A percentile compares a stretch with the other conserved stretches of the same genome.
These are phyloP conservation scores for Sialis fuliginosa DNA, from an alignment of 2,888 invertebrate species.

Conservation along the genomic window DNA sequence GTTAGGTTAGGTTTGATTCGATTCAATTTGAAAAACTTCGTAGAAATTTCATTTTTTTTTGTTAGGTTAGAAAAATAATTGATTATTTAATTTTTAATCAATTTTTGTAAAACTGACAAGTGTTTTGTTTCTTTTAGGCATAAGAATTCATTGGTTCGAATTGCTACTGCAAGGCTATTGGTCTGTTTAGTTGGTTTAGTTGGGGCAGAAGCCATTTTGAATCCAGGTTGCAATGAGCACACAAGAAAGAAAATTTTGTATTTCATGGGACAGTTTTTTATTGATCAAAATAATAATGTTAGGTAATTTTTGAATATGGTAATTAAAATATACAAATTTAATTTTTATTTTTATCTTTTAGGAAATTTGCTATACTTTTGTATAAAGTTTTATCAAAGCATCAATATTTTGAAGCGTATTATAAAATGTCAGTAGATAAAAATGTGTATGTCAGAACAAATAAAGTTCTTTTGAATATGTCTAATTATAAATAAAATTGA, in stretches of 20 bases:
- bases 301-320: conserved; percentile 15
- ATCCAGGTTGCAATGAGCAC: conserved; percentile 30
- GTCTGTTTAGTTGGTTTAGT: conserved; percentile 43
- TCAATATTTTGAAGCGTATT: conserved; percentile 32
- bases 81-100: too few species aligned
- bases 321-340: not conserved
- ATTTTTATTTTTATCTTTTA: conserved; percentile 12
- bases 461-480: too few species aligned
- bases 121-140: conserved; percentile 21
- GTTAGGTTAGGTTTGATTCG: too few species aligned
- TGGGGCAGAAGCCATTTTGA: conserved; percentile 38
- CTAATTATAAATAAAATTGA: too few species aligned
- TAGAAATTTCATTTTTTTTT: too few species aligned
- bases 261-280: conserved; percentile 30
- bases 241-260: conserved; percentile 30
- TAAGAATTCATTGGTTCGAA: conserved; percentile 49
- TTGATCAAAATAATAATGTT: conserved; percentile 34
- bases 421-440: conserved; percentile 22
- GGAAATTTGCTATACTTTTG: conserved; percentile 37
- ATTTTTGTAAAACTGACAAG: too few species aligned
- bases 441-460: too few species aligned
- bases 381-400: conserved; percentile 34
- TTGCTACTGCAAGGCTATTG: conserved; percentile 43
- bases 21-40: too few species aligned
- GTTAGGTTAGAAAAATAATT: too few species aligned